Evolutionary conservation across 1,140 invertebrate genomes (phyloP).

Genomic region (Drosophila navojoa): DNA sequence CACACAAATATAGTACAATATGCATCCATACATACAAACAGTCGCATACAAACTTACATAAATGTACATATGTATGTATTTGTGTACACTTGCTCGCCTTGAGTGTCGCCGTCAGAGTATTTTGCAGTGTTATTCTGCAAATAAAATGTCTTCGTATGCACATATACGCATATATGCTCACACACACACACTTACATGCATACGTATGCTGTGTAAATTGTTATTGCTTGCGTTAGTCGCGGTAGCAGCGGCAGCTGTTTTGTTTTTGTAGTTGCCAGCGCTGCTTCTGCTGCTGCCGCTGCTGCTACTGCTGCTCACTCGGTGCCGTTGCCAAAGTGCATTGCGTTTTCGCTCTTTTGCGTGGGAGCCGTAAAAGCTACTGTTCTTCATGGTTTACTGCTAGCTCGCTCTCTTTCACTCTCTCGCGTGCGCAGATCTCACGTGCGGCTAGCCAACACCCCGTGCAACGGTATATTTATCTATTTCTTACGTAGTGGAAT

Average conservation of each 20-base stretch:
- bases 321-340: slow-evolving; percentile 59
- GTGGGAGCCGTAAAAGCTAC: slow-evolving; percentile 46
- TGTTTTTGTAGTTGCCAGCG: slow-evolving; percentile 41
- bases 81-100: slow-evolving; percentile 56
- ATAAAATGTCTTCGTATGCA: slow-evolving; percentile 61
- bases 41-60: background rate
- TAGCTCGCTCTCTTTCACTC: slow-evolving; percentile 14
- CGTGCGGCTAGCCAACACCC: slow-evolving; percentile 33
- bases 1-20: background rate
- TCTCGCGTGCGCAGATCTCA: slow-evolving; percentile 60
- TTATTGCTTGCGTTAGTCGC: slow-evolving; percentile 46
- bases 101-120: slow-evolving; percentile 57
- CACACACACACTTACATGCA: slow-evolving; percentile 13
- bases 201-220: slow-evolving; percentile 33
- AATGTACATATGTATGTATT: slow-evolving; percentile 1
- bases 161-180: background rate
- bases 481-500: slow-evolving; percentile 19
- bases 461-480: background rate
- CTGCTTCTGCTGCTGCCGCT: slow-evolving; percentile 5
- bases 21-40: background rate
- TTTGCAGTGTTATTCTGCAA: slow-evolving; percentile 62
- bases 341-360: slow-evolving; percentile 57
- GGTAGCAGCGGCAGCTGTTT: slow-evolving; percentile 38
- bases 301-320: slow-evolving; percentile 3
- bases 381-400: slow-evolving; percentile 49